These are phyloP conservation scores for Saimiri boliviensis DNA, from an alignment of 2,113 vertebrate genomes.

Conservation along the genomic window DNA sequence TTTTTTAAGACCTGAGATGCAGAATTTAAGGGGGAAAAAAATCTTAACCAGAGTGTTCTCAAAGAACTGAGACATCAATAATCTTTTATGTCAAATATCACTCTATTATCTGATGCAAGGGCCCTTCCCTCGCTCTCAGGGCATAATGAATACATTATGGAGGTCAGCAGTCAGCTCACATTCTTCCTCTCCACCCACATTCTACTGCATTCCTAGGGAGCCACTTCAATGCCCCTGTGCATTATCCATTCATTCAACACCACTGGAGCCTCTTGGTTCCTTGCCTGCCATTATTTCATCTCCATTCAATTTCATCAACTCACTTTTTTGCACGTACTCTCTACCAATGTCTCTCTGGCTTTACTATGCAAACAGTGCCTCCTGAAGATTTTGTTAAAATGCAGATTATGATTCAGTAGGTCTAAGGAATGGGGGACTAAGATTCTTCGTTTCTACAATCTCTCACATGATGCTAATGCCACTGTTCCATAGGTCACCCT, in stretches of 20 bases:
- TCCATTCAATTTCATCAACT: not conserved
- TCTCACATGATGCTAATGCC: not conserved
- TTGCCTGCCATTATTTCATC: not conserved
- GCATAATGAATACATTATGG: not conserved
- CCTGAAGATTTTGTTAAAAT: not conserved
- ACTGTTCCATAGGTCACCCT: not conserved
- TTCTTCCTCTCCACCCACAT: slow-evolving; percentile 33
- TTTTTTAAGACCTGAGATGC: slow-evolving; percentile 3
- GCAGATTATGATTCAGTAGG: not conserved
- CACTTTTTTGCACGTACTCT: not conserved
- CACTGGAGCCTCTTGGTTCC: not conserved
- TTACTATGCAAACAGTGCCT: not conserved
- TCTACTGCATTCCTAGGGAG: not conserved
- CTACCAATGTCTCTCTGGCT: not conserved
- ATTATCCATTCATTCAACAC: not conserved
- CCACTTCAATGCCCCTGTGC: not conserved
- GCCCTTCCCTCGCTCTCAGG: not conserved
- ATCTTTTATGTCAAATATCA: not conserved
- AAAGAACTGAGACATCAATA: slow-evolving; percentile 28
- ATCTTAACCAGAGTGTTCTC: slow-evolving; percentile 27
- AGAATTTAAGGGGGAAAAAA: not conserved
- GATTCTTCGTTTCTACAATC: not conserved
- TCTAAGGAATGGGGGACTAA: not conserved
- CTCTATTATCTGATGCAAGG: not conserved
- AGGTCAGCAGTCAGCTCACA: not conserved